Conservation (phyloP, 2,888 invertebrate genomes). For the Ceriagrion tenellum region DNA sequence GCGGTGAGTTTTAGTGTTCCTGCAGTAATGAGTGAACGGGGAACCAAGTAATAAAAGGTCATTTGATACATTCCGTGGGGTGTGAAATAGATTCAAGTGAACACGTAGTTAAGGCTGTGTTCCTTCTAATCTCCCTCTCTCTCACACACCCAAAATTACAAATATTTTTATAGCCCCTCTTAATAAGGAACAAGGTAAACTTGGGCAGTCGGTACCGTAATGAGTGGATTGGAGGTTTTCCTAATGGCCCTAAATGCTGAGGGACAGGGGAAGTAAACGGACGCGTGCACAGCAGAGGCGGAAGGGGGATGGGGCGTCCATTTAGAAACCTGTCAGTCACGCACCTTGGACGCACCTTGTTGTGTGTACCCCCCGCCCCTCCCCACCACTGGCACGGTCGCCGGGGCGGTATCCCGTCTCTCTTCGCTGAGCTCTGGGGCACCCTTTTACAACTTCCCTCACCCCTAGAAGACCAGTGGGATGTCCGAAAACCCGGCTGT, state of each 20-base stretch:
- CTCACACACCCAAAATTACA: background rate
- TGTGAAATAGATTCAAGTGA: background rate
- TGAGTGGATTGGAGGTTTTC: slow-evolving; percentile 5
- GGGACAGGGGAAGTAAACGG: background rate
- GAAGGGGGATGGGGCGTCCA: background rate
- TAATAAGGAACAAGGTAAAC: slow-evolving; percentile 21
- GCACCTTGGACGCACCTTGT: slow-evolving; percentile 3
- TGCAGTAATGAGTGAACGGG: background rate
- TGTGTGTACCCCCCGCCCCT: background rate
- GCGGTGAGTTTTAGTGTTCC: background rate
- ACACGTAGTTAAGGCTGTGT: background rate
- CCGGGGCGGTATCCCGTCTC: background rate
- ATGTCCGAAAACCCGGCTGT: too few species aligned
- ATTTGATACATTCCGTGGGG: background rate
- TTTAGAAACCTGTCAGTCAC: slow-evolving; percentile 52
- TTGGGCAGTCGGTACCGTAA: background rate
- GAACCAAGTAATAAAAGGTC: background rate
- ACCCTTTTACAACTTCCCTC: background rate
- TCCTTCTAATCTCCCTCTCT: background rate
- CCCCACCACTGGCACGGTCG: background rate
- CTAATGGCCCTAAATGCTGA: background rate
- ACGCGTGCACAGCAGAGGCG: background rate
- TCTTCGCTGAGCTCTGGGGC: background rate
- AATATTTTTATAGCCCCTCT: slow-evolving; percentile 24
- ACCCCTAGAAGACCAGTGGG: background rate